Percentiles rank a stretch among this genome's conserved stretches.
Evolutionary conservation across 2,113 vertebrate species (phyloP).

Genomic region (Malurus alboscapulatus): DNA sequence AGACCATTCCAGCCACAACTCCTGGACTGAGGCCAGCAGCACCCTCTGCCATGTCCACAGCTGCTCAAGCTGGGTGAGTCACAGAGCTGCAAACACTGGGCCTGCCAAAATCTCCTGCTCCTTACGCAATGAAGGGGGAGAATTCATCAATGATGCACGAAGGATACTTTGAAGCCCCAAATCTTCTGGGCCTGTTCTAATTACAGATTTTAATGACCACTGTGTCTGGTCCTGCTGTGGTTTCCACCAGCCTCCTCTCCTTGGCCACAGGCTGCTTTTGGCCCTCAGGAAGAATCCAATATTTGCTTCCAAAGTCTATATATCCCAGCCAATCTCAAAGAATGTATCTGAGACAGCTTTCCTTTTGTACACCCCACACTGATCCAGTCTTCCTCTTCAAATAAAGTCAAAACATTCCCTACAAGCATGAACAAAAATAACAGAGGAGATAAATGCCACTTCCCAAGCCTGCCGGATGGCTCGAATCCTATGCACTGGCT

Average conservation of each 20-base stretch:
- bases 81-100: background rate
- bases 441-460: background rate
- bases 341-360: background rate
- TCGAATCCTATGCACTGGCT: rapidly evolving
- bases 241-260: background rate
- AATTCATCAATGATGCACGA: background rate
- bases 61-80: background rate
- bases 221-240: background rate
- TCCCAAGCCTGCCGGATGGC: background rate
- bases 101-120: background rate
- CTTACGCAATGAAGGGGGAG: background rate
- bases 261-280: background rate
- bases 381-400: background rate
- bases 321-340: background rate
- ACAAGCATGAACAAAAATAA: background rate
- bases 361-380: background rate
- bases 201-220: background rate
- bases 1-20: rapidly evolving
- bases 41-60: background rate
- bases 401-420: background rate
- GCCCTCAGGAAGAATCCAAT: background rate
- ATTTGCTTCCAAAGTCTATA: background rate
- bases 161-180: background rate
- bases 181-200: background rate
- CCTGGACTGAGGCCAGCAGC: background rate